Evolutionary conservation across 1,140 invertebrate genomes (phyloP), one percentile per base, ranked within the genome.

Genomic region (Chironomus striatipennis): DNA sequence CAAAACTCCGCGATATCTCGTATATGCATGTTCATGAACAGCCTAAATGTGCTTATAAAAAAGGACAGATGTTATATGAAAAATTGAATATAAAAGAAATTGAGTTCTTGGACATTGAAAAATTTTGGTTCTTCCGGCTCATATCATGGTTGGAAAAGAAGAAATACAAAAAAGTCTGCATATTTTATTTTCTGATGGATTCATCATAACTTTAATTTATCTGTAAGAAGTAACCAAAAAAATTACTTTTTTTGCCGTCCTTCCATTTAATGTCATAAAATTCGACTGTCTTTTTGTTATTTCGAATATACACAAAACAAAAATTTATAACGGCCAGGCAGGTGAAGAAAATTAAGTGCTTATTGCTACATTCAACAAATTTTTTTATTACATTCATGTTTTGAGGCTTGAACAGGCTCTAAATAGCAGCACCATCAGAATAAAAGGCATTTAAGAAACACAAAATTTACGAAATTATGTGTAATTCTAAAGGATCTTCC

Each of bases 261-360:
- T 34, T 34, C 24, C 24, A 34, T 34, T 34, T 34, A 34, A 34
- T 34, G 24, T 34, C 24, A 34, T 34, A 34, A 34, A 34, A 34
- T 34, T 34, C 24, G 24, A 34, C 24, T 34, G 24, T 34, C n/a
- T n/a, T n/a, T n/a, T n/a, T n/a, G n/a, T n/a, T n/a, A 34, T 34
- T 34, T 5, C 24, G 5, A 34, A 34, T 34, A 34, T 5, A 34
- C 24, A 34, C 24, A 34, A 34, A 34, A 34, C 24, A 34, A 34
- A n/a, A 12, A n/a, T 57, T 47, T n/a, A n/a, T 57, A n/a, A 57
- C n/a, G 47, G 47, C n/a, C 47, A 15, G 47, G 47, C 47, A 57
- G 47, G 47, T 57, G 47, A 57, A 57, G 47, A 57, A 57, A 57
- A 57, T 57, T 57, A 57, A 57, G 47, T 57, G 47, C 8, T 57